A percentile compares a stretch with the other conserved stretches of the same genome.
These are phyloP conservation scores for Pelodytes ibericus DNA, from an alignment of 2,797 vertebrate species.

Conservation along the genomic window DNA sequence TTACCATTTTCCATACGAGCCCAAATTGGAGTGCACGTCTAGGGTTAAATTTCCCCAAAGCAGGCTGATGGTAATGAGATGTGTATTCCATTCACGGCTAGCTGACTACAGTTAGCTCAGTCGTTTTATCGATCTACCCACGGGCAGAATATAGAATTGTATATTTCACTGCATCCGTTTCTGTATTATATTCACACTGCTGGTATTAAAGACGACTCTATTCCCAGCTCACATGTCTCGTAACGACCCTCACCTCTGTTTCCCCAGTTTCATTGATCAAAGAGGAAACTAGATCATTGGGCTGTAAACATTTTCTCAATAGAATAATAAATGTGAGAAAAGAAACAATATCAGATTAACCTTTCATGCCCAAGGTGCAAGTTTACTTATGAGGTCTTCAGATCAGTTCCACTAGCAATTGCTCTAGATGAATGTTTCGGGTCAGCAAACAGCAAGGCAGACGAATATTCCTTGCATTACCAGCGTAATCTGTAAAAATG, in stretches of 20 bases:
- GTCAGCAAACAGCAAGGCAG: slow-evolving; percentile 22
- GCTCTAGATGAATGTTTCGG: slow-evolving; percentile 37
- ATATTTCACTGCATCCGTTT: too few species aligned
- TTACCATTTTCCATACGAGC: too few species aligned
- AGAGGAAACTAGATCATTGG: slow-evolving; percentile 19
- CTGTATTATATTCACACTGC: too few species aligned
- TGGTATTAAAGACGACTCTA: too few species aligned
- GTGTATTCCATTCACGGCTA: too few species aligned
- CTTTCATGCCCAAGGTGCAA: slow-evolving; percentile 23
- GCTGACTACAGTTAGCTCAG: too few species aligned
- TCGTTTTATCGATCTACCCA: too few species aligned
- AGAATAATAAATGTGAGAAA: background rate
- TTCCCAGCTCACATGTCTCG: too few species aligned
- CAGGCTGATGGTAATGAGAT: too few species aligned
- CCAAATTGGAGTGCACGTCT: too few species aligned
- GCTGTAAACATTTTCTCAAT: background rate
- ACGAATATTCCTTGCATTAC: background rate
- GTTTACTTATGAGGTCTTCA: slow-evolving; percentile 53
- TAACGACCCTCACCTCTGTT: slow-evolving; percentile 52
- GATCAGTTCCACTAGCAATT: slow-evolving; percentile 39
- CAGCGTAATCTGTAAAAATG: background rate
- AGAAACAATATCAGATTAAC: background rate
- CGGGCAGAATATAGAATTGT: too few species aligned
- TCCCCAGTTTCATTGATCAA: slow-evolving; percentile 36
- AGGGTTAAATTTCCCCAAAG: too few species aligned